phyloP scores from a whole-genome alignment of 2,113 vertebrate genomes.

The Natator depressus region DNA sequence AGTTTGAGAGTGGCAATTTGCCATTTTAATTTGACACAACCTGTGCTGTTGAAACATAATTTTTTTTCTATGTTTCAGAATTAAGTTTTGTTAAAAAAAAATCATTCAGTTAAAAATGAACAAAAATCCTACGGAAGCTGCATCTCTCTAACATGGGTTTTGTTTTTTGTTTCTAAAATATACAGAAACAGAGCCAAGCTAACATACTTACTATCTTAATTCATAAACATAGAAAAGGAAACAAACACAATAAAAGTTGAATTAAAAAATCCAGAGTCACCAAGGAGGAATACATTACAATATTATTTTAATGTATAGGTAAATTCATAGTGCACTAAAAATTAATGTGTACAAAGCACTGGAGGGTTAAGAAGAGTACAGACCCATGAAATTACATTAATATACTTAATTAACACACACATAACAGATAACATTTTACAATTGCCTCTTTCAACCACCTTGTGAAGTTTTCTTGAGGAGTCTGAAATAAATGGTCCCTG shows the following conservation, averaged over 20 bases:
- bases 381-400: constrained; percentile 42
- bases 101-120: neutral
- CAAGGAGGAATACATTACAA: constrained; percentile 9
- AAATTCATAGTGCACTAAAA: neutral
- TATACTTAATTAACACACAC: constrained; percentile 33
- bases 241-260: neutral
- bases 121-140: neutral
- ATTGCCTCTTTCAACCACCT: constrained; percentile 4
- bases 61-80: neutral
- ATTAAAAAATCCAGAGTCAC: neutral
- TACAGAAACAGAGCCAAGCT: neutral
- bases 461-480: neutral
- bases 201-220: neutral
- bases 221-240: neutral
- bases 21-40: neutral
- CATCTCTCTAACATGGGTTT: neutral
- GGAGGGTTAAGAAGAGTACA: constrained; percentile 3
- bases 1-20: neutral
- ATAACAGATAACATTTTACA: constrained; percentile 26
- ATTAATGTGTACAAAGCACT: constrained; percentile 5
- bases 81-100: neutral
- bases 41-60: neutral
- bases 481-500: neutral
- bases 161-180: neutral
- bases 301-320: neutral